A percentile compares a stretch with the other conserved stretches of the same genome.
Conservation (phyloP, 2,113 vertebrate species). For the Climacteris rufus region DNA sequence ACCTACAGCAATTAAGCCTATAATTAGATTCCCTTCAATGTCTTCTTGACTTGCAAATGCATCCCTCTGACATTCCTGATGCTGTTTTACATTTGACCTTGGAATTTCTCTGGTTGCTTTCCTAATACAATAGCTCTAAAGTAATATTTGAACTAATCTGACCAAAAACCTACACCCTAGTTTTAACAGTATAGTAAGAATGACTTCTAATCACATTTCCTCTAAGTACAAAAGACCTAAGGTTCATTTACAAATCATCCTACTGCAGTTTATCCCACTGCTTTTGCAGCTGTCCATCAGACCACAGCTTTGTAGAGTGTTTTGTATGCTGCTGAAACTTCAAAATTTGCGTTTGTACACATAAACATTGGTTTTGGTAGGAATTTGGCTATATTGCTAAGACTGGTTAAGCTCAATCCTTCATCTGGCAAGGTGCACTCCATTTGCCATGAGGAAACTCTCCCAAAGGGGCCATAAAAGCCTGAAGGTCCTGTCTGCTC, state of each 20-base stretch:
- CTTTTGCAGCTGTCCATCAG: background rate
- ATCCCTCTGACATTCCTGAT: slow-evolving; percentile 28
- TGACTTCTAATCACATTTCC: slow-evolving; percentile 40
- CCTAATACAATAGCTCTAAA: background rate
- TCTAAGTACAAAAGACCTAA: background rate
- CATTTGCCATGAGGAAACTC: background rate
- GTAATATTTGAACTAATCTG: background rate
- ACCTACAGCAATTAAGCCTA: slow-evolving; percentile 27
- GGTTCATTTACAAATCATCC: background rate
- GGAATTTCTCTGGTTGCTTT: background rate
- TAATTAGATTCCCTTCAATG: slow-evolving; percentile 50
- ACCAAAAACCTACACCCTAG: background rate
- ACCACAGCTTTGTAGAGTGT: background rate
- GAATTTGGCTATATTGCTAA: background rate
- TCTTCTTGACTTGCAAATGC: slow-evolving; percentile 50
- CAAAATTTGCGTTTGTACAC: background rate
- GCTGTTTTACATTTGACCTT: slow-evolving; percentile 33
- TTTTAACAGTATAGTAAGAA: background rate
- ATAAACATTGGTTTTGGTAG: background rate
- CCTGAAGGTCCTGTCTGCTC: background rate
- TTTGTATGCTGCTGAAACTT: background rate
- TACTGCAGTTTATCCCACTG: background rate
- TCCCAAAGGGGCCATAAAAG: background rate
- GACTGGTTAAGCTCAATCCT: background rate
- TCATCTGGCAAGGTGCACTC: background rate